phyloP scores from a whole-genome alignment of 2,888 invertebrate species.

The Xestia c-nigrum region DNA sequence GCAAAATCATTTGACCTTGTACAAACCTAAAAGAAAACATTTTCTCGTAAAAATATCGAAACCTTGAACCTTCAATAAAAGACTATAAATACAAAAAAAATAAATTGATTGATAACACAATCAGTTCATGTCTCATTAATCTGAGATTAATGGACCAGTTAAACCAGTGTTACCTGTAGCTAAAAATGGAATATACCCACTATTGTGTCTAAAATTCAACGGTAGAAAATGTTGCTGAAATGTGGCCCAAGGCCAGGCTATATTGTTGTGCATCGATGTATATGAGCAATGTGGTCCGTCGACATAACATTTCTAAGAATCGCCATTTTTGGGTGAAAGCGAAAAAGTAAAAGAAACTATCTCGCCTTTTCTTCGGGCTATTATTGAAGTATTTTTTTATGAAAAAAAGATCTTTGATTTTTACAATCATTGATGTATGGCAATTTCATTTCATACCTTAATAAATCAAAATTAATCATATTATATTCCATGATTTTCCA shows the following conservation, averaged over 20 bases:
- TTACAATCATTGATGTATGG: neutral
- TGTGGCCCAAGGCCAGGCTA: neutral
- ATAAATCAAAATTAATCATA: too few relatives aligned
- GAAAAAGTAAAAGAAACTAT: neutral
- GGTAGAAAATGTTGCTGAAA: constrained; percentile 1
- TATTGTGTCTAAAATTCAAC: neutral
- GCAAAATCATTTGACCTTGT: neutral
- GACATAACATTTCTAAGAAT: neutral
- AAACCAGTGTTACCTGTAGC: constrained; percentile 1
- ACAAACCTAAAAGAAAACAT: neutral
- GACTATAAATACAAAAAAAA: neutral
- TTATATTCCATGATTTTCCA: too few relatives aligned
- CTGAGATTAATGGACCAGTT: constrained; percentile 10
- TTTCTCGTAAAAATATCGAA: neutral
- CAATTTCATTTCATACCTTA: neutral
- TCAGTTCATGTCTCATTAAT: constrained; percentile 19
- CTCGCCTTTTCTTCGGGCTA: neutral
- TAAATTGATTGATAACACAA: constrained; percentile 31
- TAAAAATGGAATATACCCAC: neutral
- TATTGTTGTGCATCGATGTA: neutral
- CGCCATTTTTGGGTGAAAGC: neutral
- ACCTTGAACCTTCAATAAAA: constrained; percentile 10
- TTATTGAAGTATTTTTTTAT: neutral
- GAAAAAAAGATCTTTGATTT: neutral
- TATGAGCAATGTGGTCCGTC: too few relatives aligned